Conservation (phyloP, 92 coral and sea anemone genomes). For the Paramuricea clavata region DNA sequence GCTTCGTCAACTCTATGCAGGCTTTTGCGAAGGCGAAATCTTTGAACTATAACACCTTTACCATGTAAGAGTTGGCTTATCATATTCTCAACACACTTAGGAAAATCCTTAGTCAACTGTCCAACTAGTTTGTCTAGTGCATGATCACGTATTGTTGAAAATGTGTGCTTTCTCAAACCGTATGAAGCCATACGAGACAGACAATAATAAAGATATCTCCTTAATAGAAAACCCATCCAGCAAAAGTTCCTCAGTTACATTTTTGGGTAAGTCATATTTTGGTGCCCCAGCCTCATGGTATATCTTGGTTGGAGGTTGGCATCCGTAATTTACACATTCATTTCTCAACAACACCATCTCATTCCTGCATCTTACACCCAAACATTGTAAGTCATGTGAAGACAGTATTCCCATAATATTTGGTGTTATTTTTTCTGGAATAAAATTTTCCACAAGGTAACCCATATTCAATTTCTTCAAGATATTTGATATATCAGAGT, state of each 20-base stretch:
- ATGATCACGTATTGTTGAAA: constrained; percentile 51
- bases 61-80: constrained; percentile 32
- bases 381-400: constrained; percentile 1
- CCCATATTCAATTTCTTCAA: neutral
- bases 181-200: constrained; percentile 62
- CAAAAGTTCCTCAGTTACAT: constrained; percentile 32
- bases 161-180: constrained; percentile 53
- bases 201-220: constrained; percentile 31
- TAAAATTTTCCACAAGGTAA: constrained; percentile 5
- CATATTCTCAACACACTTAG: constrained; percentile 68
- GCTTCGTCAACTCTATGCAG: constrained; percentile 47
- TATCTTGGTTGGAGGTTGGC: constrained; percentile 16
- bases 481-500: neutral
- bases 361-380: constrained; percentile 23
- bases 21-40: constrained; percentile 62
- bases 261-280: constrained; percentile 11
- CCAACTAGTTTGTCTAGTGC: constrained; percentile 58
- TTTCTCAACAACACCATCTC: constrained; percentile 31
- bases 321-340: constrained; percentile 9
- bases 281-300: constrained; percentile 30
- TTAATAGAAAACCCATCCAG: constrained; percentile 29
- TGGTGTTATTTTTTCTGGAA: constrained; percentile 60
- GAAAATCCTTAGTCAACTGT: constrained; percentile 49
- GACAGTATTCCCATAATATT: constrained; percentile 40
- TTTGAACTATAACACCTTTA: constrained; percentile 55